Base-by-base conservation (phyloP, 1,140 invertebrate genomes). In the Temnothorax longispinosus region DNA sequence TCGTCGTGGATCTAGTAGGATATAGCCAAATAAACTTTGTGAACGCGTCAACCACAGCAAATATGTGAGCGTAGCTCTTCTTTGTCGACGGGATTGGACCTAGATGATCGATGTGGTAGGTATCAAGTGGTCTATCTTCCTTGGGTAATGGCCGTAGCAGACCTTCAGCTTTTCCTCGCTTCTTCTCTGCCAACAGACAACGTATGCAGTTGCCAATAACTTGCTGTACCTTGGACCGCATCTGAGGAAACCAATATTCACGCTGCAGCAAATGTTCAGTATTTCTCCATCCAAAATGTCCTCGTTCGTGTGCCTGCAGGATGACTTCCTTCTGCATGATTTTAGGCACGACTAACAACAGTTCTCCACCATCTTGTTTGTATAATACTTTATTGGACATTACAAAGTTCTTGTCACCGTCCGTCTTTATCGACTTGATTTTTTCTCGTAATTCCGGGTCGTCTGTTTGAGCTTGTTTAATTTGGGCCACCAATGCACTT, bases 231-330 rank as follows among this genome's bases (percentile, higher is more conserved):
- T 60, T 56, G 1, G 8, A 2, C 5, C 54, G 54, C 3, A 54
- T n/a, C 6, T 41, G 41, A 6, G n/a, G 54, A 10, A 56, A 56
- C 54, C 54, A 56, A 50, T 47, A 72, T 10, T 72, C 69, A n/a
- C 50, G 69, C 7, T 72, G 5, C 15, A 72, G 1, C 0, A 52
- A 7, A 11, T 72, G 11, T 15, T 72, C 41, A 0, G 50, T 72
- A 7, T 72, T 72, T 15, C 69, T 47, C 69, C 47, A 72, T 11
- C 69, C 44, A n/a, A 72, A 50, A 8, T 72, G 44, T 0, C 69
- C 44, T 5, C 21, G 69, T 27, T 72, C 44, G 2, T 72, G 69
- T 0, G 44, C 21, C 32, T 13, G 4, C 0, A 72, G 6, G 1
- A 72, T 38, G 6, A 72, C 1, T 13, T 50, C 44, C 8, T 32